These are phyloP conservation scores for Melanotaenia parkinsoni DNA, from an alignment of 2,797 vertebrate species.

Conservation along the genomic window DNA sequence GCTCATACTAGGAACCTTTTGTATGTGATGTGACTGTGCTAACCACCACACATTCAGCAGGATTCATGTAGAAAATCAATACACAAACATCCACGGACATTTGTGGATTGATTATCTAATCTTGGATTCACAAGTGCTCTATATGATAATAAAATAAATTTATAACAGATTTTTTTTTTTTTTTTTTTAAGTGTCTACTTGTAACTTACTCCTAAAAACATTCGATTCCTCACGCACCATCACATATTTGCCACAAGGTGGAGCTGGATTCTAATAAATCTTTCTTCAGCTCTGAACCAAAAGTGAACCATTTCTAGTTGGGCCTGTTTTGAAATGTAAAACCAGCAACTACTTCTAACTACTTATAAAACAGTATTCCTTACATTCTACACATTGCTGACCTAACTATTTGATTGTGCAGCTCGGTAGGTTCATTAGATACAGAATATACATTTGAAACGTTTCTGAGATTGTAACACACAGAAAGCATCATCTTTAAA, in stretches of 20 bases:
- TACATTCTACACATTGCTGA: no score
- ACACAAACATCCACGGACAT: background rate
- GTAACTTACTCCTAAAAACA: background rate
- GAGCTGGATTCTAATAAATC: constrained; percentile 29
- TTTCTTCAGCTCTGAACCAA: fast-evolving
- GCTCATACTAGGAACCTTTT: no score
- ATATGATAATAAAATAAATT: background rate
- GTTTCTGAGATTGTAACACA: no score
- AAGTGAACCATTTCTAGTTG: background rate
- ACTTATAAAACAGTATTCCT: no score
- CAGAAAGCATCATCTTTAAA: background rate
- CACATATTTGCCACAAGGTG: constrained; percentile 45
- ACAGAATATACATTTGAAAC: background rate
- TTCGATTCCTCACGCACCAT: background rate
- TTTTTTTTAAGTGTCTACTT: background rate
- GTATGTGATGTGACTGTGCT: background rate
- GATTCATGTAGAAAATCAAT: background rate
- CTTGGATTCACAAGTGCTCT: background rate
- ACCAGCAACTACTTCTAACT: background rate
- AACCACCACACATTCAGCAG: no score
- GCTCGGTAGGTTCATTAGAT: background rate
- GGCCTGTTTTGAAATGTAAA: background rate
- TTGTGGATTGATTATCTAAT: background rate
- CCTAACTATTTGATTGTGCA: no score
- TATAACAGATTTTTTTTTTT: background rate